phyloP scores from a whole-genome alignment of 2,888 invertebrate genomes.

The Tachystola acroxantha region DNA sequence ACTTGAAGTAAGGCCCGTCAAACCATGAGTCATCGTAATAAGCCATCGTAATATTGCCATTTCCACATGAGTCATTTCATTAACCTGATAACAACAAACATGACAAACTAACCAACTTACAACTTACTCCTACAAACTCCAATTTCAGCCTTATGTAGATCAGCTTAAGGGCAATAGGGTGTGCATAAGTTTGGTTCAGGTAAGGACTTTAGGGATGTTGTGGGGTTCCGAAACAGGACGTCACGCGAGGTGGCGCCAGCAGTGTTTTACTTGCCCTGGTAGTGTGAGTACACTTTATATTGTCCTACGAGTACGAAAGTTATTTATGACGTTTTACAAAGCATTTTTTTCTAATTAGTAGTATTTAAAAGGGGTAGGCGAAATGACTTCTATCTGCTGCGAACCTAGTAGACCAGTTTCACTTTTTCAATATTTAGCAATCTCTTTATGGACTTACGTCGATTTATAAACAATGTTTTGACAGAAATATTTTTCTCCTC shows the following conservation, averaged over 20 bases:
- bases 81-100: conserved; percentile 57
- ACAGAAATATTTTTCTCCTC: too few species aligned
- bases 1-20: too few species aligned
- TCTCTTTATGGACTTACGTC: too few species aligned
- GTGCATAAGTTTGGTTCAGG: conserved; percentile 5
- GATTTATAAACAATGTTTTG: too few species aligned
- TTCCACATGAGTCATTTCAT: conserved; percentile 68
- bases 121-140: neutral
- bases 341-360: too few species aligned
- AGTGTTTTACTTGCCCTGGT: conserved; percentile 37
- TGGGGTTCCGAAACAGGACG: conserved; percentile 27
- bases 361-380: too few species aligned
- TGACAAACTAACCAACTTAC: conserved; percentile 22
- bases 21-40: conserved; percentile 54
- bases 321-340: neutral
- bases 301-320: too few species aligned
- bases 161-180: conserved; percentile 17
- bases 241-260: conserved; percentile 63
- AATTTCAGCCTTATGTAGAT: conserved; percentile 23
- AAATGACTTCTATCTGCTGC: too few species aligned
- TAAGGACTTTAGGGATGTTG: conserved; percentile 14
- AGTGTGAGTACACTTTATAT: conserved; percentile 4
- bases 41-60: conserved; percentile 40
- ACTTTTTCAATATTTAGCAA: too few species aligned
- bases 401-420: too few species aligned